These are phyloP conservation scores for Drosophila pseudotalamancana DNA, from an alignment of 2,888 invertebrate genomes.

Conservation along the genomic window DNA sequence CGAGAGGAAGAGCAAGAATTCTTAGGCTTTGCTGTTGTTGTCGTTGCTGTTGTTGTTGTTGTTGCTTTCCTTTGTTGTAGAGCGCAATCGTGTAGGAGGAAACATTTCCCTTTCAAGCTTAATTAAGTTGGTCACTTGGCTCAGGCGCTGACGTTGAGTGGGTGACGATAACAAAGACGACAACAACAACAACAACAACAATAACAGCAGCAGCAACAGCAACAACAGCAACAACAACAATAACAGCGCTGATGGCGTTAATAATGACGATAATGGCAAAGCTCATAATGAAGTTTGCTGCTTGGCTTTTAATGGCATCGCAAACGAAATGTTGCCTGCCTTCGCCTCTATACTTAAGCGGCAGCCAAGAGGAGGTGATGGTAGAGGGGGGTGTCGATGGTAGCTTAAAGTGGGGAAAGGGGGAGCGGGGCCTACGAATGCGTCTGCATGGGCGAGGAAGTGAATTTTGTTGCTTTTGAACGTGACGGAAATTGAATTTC, in stretches of 20 bases:
- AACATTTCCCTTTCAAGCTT: conserved; percentile 77
- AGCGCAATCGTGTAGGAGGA: conserved; percentile 62
- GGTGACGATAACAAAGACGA: conserved; percentile 62
- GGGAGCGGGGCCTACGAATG: not conserved
- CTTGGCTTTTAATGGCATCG: conserved; percentile 45
- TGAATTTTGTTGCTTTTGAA: conserved; percentile 61
- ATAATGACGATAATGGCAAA: conserved; percentile 56
- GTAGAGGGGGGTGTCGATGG: not conserved
- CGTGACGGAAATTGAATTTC: conserved; percentile 80
- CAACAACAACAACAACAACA: conserved; percentile 19
- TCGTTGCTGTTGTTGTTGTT: conserved; percentile 16
- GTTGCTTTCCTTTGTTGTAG: conserved; percentile 22
- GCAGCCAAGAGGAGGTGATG: not conserved
- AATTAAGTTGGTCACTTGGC: conserved; percentile 79
- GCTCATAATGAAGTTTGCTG: conserved; percentile 50
- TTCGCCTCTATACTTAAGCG: conserved; percentile 6
- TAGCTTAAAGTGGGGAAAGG: not conserved
- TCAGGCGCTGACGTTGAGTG: conserved; percentile 72
- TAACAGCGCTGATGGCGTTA: conserved; percentile 44
- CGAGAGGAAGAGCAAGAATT: not conserved
- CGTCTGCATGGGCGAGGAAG: conserved; percentile 62
- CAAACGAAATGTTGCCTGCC: conserved; percentile 37
- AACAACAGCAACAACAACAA: not conserved
- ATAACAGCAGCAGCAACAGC: conserved; percentile 3
- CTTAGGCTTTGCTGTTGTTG: conserved; percentile 9